Evolutionary conservation across 2,113 vertebrate species (phyloP), one percentile per base, ranked within the genome.

Genomic region (Zosterops lateralis): DNA sequence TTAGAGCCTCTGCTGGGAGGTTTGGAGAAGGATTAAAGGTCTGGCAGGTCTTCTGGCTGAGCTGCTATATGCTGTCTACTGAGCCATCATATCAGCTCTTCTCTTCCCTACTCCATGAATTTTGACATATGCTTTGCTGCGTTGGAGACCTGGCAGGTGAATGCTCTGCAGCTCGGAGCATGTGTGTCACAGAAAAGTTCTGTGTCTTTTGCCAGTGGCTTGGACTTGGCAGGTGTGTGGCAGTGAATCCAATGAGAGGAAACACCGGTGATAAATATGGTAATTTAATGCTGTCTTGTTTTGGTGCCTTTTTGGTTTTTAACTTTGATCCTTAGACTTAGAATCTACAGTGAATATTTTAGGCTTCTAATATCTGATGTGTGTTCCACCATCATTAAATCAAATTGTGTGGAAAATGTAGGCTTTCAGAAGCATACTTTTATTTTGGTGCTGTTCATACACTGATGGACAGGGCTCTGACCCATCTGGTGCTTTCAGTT

Each of bases 21-120:
- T 81, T 92, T 93, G 92, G 89, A 90, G 47, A 72, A 32, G 48
- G 57, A 74, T 75, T 57, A 95, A 89, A 89, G 86, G 65, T 71
- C 89, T 95, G 86, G 92, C 88, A 86, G 56, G 68, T 84, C 65
- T 64, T 60, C 53, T 90, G 72, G 85, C 64, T 9, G 0, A 47
- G 60, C 32, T 7, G 2, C 17, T 86, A 0, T 9, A 31, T 36
- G n/a, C 68, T 78, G 65, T 61, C 84, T 61, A 32, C 20, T 57
- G 77, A 81, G 73, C 80, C 61, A 15, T 90, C 9, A 0, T 32
- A 44, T 44, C 61, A 81, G 48, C 84, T 48, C 73, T 70, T 45
- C 50, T 45, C 81, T 75, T 68, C 62, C 42, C 20, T 72, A 3
- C 76, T 77, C 76, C 53, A 34, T 87, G 83, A 78, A 38, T 93